A percentile compares a stretch with the other conserved stretches of the same genome.
phyloP scores from a whole-genome alignment of 2,888 invertebrate genomes.

The Agonopterix arenella region DNA sequence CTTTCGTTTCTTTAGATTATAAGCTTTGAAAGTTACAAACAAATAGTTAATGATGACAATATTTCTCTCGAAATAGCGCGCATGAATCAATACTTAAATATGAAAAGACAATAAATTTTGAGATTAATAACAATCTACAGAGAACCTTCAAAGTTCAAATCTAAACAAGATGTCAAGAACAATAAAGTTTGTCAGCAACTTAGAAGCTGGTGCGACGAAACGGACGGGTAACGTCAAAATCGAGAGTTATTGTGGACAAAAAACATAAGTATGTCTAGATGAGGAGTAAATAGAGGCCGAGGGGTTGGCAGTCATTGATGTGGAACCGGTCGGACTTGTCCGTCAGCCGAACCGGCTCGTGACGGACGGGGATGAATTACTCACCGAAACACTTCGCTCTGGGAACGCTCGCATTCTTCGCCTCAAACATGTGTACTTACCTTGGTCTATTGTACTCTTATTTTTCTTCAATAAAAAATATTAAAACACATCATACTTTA shows the following conservation, averaged over 20 bases:
- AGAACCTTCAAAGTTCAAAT: not conserved
- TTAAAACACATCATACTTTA: no score
- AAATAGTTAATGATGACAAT: no score
- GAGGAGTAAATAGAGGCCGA: constrained; percentile 45
- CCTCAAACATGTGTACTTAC: no score
- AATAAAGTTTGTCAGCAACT: not conserved
- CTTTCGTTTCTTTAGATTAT: constrained; percentile 30
- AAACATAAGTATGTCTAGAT: constrained; percentile 32
- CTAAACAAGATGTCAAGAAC: not conserved
- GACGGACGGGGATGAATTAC: constrained; percentile 68
- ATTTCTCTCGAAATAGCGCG: no score
- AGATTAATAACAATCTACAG: no score
- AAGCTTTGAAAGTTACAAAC: not conserved
- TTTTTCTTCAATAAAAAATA: no score
- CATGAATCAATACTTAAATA: not conserved
- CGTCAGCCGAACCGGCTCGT: constrained; percentile 55
- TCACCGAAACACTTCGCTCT: constrained; percentile 40
- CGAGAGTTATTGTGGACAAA: constrained; percentile 53
- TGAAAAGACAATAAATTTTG: not conserved
- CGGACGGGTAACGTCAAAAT: constrained; percentile 48
- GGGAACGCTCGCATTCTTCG: not conserved
- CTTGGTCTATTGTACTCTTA: no score
- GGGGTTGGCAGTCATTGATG: constrained; percentile 70
- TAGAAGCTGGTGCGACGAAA: constrained; percentile 18
- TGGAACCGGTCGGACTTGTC: constrained; percentile 58